Evolutionary conservation across 2,888 invertebrate species (phyloP), one percentile per base, ranked within the genome.

Genomic region (Ennomos quercinarius): DNA sequence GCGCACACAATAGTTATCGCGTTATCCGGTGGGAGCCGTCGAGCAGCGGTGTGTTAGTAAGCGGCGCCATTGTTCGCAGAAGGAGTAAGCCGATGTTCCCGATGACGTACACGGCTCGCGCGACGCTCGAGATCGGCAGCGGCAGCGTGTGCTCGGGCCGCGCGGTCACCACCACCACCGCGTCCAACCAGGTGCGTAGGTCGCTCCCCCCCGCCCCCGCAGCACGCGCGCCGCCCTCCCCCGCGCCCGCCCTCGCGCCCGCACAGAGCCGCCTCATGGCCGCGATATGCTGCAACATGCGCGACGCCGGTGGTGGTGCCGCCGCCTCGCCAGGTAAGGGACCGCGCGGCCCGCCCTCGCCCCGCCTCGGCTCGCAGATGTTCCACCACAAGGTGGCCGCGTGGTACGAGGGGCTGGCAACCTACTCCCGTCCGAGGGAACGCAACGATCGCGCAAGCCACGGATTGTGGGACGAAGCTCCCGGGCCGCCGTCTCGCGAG

Each of bases 111-210:
- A 93, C 93, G 72, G 90, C 93, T 75, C 89, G 91, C 74, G 91
- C 92, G 57, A 89, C 91, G 62, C 87, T 93, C 71, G 93, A 93
- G 86, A 93, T 93, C 80, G 92, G 91, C 81, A 87, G 89, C 84
- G 86, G 88, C 82, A 83, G 86, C 78, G 89, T 88, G 82, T 77
- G 89, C 79, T 83, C 89, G 83, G 91, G 90, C 84, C 91, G 92
- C 86, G 91, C 91, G 80, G 88, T 89, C 85, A 91, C 92, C 83
- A 89, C 87, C 86, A 90, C 91, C 83, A 89, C 93, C 77, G 84
- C 91, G 64, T 89, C 91, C 83, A 88, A 91, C 83, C 91, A 91
- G 91, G 91, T 91, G 89, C 89, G 91, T 89, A 89, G 80, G 60
- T 49, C 62, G 10, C 58, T 59, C 60, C 57, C 43, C 57, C 45